A percentile compares a stretch with the other conserved stretches of the same genome.
phyloP scores from a whole-genome alignment of 2,113 vertebrate genomes.

The Chloroceryle aenea region DNA sequence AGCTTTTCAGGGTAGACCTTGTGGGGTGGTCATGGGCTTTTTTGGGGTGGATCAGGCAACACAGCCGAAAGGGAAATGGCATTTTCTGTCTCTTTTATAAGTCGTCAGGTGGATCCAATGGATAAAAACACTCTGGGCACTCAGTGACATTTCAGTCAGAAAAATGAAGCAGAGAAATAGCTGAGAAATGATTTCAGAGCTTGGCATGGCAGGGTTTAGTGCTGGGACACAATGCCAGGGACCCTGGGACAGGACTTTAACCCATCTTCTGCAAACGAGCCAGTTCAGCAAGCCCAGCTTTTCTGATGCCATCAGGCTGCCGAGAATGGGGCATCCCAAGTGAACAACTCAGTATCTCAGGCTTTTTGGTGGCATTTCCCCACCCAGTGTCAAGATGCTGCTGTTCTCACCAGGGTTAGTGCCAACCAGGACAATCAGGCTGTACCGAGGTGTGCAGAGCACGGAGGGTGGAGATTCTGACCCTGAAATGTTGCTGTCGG shows the following conservation, averaged over 20 bases:
- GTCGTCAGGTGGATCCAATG: rapidly evolving
- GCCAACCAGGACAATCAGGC: not conserved
- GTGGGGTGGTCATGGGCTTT: not conserved
- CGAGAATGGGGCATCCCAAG: too few relatives aligned
- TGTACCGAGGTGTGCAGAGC: too few relatives aligned
- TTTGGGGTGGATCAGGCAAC: not conserved
- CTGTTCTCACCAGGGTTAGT: rapidly evolving
- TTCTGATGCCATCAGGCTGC: too few relatives aligned
- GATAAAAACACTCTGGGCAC: not conserved
- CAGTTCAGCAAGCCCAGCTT: not conserved
- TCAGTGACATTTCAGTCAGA: not conserved
- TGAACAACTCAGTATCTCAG: not conserved
- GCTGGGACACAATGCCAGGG: rapidly evolving
- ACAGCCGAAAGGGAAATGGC: not conserved
- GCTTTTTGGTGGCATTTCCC: not conserved
- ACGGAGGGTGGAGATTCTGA: rapidly evolving
- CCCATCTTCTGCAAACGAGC: not conserved
- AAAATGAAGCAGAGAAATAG: not conserved
- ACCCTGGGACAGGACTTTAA: not conserved
- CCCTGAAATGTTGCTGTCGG: not conserved
- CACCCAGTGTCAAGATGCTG: not conserved
- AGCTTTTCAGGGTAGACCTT: not conserved
- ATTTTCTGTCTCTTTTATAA: not conserved
- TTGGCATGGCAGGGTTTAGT: not conserved
- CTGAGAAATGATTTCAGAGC: not conserved